These are phyloP conservation scores for Physella acuta DNA, from an alignment of 1,140 invertebrate genomes.

Conservation along the genomic window DNA sequence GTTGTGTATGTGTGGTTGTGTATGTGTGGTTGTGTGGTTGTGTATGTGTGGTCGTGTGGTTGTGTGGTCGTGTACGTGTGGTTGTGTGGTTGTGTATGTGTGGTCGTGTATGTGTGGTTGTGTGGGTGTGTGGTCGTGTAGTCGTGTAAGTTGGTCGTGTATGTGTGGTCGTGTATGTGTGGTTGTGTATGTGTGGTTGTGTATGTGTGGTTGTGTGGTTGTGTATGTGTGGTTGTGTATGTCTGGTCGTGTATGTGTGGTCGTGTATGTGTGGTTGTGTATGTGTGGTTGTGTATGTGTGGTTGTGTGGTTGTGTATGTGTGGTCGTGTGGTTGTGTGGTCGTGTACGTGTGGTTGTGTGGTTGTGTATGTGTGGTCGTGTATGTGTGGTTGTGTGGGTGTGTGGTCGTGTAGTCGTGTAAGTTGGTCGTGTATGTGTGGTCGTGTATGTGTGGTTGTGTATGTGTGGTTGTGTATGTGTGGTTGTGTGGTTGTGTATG, in stretches of 20 bases:
- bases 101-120: background rate
- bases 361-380: background rate
- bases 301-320: conserved; percentile 3
- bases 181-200: conserved; percentile 7
- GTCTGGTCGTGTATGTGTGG: background rate
- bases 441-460: conserved; percentile 19
- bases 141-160: background rate
- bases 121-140: background rate
- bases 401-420: too few species aligned
- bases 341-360: background rate
- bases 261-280: background rate
- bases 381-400: conserved; percentile 10
- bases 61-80: background rate
- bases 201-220: conserved; percentile 12
- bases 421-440: background rate
- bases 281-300: conserved; percentile 5
- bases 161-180: background rate
- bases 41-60: conserved; percentile 12
- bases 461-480: conserved; percentile 7
- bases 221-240: background rate
- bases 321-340: background rate
- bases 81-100: background rate
- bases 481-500: background rate
- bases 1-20: conserved; percentile 14
- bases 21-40: conserved; percentile 20